Evolutionary conservation across 2,888 invertebrate species (phyloP), one percentile per base, ranked within the genome.

Genomic region (Elmis aenea): DNA sequence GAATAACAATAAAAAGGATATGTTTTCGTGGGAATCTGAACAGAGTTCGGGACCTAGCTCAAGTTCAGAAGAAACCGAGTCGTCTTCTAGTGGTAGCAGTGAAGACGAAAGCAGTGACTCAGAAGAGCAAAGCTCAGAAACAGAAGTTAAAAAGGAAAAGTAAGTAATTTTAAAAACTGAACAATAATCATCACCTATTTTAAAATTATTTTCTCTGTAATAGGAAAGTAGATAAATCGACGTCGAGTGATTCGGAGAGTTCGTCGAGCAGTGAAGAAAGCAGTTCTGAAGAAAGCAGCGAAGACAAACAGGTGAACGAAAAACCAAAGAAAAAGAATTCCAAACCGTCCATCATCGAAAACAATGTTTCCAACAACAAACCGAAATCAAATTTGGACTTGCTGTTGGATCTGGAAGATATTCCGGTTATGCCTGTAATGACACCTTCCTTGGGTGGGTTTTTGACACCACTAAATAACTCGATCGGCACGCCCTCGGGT

Each of bases 361-460:
- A 10, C 18, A 28, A n/a, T n/a, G 15, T 6, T 6, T 6, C 18
- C 5, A 18, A 18, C 18, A 18, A 18, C 8, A 13, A 79, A 59
- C 71, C 23, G 25, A 76, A 74, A 54, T 75, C 83, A 3, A 89
- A 89, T 67, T 67, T 90, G 45, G 92, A 93, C 66, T 69, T 93
- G 9, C 70, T 94, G 5, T 64, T 94, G 21, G 92, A 92, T 60
- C 70, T 94, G 48, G 79, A 80, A 58, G 79, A 79, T 35, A 78
- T 82, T 21, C 74, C 76, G 42, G 69, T 76, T 21, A 68, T 81
- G 45, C 86, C 88, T 26, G 78, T 85, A 6, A 81, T 90, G 79
- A 88, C 88, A 16, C 89, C 90, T 42, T 87, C 87, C 1, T 69
- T 83, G 18, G 88, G 88, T 25, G 86, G 85, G 1, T 79, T 88